phyloP scores from a whole-genome alignment of 2,888 invertebrate genomes.

The Notodonta dromedarius region DNA sequence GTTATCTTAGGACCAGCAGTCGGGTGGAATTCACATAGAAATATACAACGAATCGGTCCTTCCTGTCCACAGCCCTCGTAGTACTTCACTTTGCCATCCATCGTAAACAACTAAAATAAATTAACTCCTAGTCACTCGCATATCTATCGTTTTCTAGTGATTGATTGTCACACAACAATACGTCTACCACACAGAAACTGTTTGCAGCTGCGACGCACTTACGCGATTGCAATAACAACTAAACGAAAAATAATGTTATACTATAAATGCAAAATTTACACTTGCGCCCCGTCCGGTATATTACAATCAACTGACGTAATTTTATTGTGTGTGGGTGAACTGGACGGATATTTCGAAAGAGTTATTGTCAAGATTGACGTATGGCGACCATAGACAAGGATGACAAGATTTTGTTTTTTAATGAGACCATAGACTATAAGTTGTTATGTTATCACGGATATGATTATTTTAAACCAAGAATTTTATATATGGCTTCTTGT shows the following conservation, averaged over 20 bases:
- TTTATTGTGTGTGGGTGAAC: slow-evolving; percentile 22
- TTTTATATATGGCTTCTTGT: no score
- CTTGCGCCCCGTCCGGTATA: slow-evolving; percentile 16
- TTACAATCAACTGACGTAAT: slow-evolving; percentile 43
- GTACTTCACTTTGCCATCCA: slow-evolving; percentile 77
- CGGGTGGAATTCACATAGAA: slow-evolving; percentile 90
- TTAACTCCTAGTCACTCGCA: slow-evolving; percentile 42
- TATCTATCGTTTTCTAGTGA: slow-evolving; percentile 18
- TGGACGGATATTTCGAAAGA: slow-evolving; percentile 9
- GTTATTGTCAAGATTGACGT: no score
- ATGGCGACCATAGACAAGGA: no score
- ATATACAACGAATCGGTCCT: slow-evolving; percentile 90
- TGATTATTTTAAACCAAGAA: no score
- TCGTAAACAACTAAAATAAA: slow-evolving; percentile 51
- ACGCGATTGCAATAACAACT: slow-evolving; percentile 44
- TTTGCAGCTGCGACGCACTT: slow-evolving; percentile 36
- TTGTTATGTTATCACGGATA: no score
- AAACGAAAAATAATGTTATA: slow-evolving; percentile 41
- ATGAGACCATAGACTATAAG: no score
- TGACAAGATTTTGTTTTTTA: no score
- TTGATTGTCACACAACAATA: slow-evolving; percentile 22
- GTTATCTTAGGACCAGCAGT: slow-evolving; percentile 91
- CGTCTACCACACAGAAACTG: slow-evolving; percentile 21
- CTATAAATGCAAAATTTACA: slow-evolving; percentile 17
- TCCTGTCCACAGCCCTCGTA: slow-evolving; percentile 86